phyloP scores from a whole-genome alignment of 1,140 invertebrate species.

The Drosophila ohnishii region DNA sequence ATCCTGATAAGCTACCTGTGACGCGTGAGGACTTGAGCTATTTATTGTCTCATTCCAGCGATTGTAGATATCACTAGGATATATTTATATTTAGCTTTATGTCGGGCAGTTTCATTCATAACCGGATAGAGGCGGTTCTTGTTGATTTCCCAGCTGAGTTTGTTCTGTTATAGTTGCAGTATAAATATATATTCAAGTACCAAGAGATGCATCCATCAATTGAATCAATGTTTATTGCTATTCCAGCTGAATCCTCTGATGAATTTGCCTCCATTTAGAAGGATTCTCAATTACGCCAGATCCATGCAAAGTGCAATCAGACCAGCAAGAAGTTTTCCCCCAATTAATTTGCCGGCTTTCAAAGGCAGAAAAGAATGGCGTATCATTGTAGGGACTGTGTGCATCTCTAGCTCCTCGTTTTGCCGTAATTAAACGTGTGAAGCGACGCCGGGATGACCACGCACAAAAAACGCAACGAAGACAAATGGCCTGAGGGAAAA shows the following conservation, averaged over 20 bases:
- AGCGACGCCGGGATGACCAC: conserved; percentile 39
- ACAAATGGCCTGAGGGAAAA: conserved; percentile 42
- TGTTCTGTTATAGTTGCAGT: background rate
- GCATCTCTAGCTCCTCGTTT: conserved; percentile 29
- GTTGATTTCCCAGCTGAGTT: conserved; percentile 10
- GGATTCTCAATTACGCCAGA: conserved; percentile 23
- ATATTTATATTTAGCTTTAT: conserved; percentile 30
- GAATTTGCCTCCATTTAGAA: conserved; percentile 26
- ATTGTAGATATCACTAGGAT: conserved; percentile 34
- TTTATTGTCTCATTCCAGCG: conserved; percentile 35
- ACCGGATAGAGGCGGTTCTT: conserved; percentile 1
- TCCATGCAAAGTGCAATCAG: conserved; percentile 11
- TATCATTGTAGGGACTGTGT: conserved; percentile 2
- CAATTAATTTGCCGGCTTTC: conserved; percentile 32
- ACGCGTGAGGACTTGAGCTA: conserved; percentile 49
- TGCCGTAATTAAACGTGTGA: conserved; percentile 54
- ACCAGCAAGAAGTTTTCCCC: conserved; percentile 15
- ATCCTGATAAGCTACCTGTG: conserved; percentile 46
- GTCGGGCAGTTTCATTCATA: conserved; percentile 8
- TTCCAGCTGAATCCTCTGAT: conserved; percentile 1
- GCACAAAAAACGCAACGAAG: conserved; percentile 44
- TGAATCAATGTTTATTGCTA: background rate
- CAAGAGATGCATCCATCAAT: background rate
- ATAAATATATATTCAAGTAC: background rate
- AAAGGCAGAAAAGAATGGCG: conserved; percentile 22